These are phyloP conservation scores for Sebastes fasciatus DNA, from an alignment of 2,113 vertebrate genomes.

Conservation along the genomic window DNA sequence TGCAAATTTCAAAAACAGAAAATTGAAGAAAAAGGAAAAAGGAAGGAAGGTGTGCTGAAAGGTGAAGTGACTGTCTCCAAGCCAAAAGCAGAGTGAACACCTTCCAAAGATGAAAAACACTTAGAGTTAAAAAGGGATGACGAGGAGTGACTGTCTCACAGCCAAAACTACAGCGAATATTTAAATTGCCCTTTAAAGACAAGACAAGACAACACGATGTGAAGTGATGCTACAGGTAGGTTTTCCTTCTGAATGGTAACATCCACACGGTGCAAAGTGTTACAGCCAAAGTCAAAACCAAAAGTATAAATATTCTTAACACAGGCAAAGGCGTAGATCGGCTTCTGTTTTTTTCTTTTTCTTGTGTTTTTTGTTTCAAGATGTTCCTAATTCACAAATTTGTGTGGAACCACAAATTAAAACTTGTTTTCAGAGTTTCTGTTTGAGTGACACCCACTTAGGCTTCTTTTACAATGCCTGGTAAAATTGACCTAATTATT, in stretches of 20 bases:
- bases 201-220: neutral
- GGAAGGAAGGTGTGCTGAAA: neutral
- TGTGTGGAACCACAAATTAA: neutral
- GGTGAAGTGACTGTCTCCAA: neutral
- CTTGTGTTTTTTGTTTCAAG: neutral
- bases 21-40: constrained; percentile 10
- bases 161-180: constrained; percentile 28
- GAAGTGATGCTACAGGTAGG: neutral
- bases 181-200: constrained; percentile 24
- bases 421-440: neutral
- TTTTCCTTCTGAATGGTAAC: neutral
- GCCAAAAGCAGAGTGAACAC: constrained; percentile 4
- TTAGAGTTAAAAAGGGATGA: constrained; percentile 40
- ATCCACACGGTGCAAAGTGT: neutral
- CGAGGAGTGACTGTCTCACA: constrained; percentile 31
- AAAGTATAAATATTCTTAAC: neutral
- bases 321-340: neutral
- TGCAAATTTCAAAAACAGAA: constrained; percentile 2
- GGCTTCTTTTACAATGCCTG: constrained; percentile 1
- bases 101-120: constrained; percentile 47
- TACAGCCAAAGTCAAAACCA: neutral
- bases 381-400: neutral
- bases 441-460: neutral
- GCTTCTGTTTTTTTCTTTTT: no score
- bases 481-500: constrained; percentile 1